Evolutionary conservation across 2,113 vertebrate species (phyloP), one percentile per base, ranked within the genome.

Genomic region (Tupaia tana): DNA sequence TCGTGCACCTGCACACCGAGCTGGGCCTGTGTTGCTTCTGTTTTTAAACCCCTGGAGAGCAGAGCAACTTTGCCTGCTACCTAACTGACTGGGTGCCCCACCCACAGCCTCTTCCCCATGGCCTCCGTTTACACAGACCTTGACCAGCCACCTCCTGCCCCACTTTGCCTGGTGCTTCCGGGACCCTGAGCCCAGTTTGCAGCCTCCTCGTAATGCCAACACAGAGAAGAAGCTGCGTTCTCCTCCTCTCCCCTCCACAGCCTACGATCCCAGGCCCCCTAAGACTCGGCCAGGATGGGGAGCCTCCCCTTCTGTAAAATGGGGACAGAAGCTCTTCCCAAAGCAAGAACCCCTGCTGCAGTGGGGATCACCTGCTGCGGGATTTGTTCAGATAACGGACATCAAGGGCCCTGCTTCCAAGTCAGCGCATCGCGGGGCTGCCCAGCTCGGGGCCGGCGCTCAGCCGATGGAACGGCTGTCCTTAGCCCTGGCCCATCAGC

Each of bases 401-500:
- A 22, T 19, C n/a, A 10, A 0, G 4, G n/a, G 4, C 61, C n/a
- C 27, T 34, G 84, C n/a, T 59, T 56, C 7, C 20, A 8, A 52
- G 56, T 31, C 15, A 5, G 0, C 64, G 10, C 19, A 1, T 22
- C 16, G 1, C 0, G 0, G 3, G 24, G n/a, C 89, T 70, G 54
- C n/a, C 64, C 31, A 70, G 66, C 80, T 69, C 4, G 18, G 66
- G 6, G 61, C 7, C 18, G 90, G 9, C 18, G 25, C 9, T 20
- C 61, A 84, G 61, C 4, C 52, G 83, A 11, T 0, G 9, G 77
- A 58, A 29, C 3, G 64, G 25, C 1, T 13, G 18, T 73, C 15
- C 0, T 27, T 8, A 1, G 5, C 10, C 6, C 9, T 15, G 0
- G 2, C 18, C 6, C n/a, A 19, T 2, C 0, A 4, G n/a, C 13